Percentiles rank a stretch among this genome's conserved stretches.
These are phyloP conservation scores for Ypsolopha sequella DNA, from an alignment of 2,888 invertebrate genomes.

Conservation along the genomic window DNA sequence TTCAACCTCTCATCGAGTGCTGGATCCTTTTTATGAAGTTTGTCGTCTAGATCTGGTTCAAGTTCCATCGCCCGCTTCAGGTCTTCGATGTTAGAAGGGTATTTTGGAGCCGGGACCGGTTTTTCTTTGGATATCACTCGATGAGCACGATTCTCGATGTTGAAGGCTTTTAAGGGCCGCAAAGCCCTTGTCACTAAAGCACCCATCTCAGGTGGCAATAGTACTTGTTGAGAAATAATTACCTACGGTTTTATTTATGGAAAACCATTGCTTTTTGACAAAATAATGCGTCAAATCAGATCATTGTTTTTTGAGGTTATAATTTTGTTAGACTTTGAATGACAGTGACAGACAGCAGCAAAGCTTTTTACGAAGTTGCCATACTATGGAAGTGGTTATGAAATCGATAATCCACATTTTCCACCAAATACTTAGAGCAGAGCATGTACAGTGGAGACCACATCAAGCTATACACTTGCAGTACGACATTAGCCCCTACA, in stretches of 20 bases:
- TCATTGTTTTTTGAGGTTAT: constrained; percentile 3
- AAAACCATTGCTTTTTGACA: background rate
- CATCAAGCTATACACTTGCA: no score
- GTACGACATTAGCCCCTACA: no score
- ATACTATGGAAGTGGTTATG: no score
- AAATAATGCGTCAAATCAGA: background rate
- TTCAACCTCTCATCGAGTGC: constrained; percentile 75
- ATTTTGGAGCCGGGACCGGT: constrained; percentile 77
- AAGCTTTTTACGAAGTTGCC: background rate
- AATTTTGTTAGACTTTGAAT: background rate
- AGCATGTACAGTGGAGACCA: no score
- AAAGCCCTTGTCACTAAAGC: constrained; percentile 71
- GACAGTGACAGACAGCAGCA: background rate
- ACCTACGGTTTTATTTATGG: background rate
- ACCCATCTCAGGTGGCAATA: constrained; percentile 73
- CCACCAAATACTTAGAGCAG: no score
- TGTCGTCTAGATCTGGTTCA: constrained; percentile 73
- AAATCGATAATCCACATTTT: no score
- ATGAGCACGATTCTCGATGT: constrained; percentile 82
- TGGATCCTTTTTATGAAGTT: constrained; percentile 73
- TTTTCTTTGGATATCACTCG: constrained; percentile 77
- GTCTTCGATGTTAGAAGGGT: constrained; percentile 72
- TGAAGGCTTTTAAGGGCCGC: constrained; percentile 75
- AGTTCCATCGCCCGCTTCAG: constrained; percentile 73
- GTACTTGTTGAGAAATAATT: constrained; percentile 7